Percentiles rank a stretch among this genome's conserved stretches.
Conservation (phyloP, 1,140 invertebrate species). For the Cephus cinctus region DNA sequence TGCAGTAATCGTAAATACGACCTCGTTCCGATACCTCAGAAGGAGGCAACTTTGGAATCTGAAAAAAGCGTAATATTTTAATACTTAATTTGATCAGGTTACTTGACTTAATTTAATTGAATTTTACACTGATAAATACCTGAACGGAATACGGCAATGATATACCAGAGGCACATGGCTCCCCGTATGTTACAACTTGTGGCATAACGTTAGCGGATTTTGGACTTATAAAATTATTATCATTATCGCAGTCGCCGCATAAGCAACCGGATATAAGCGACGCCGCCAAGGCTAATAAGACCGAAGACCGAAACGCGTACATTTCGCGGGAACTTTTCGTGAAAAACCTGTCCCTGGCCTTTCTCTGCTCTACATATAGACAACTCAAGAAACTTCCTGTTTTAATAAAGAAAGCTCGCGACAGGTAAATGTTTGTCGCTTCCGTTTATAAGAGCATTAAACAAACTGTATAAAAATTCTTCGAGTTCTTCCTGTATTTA, state of each 20-base stretch:
- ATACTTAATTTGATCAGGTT: too few relatives aligned
- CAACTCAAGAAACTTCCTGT: neutral
- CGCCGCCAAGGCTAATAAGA: neutral
- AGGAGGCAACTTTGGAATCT: neutral
- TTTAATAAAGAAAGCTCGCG: neutral
- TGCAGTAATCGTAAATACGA: neutral
- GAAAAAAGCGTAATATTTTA: neutral
- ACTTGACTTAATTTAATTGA: too few relatives aligned
- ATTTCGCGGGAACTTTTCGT: neutral
- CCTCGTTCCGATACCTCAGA: neutral
- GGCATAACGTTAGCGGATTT: neutral
- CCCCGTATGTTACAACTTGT: slow-evolving; percentile 2
- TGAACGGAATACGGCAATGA: neutral
- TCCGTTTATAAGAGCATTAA: too few relatives aligned
- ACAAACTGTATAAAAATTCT: too few relatives aligned
- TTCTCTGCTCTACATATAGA: slow-evolving; percentile 3
- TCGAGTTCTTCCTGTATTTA: too few relatives aligned
- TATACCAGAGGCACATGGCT: neutral
- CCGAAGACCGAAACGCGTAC: neutral
- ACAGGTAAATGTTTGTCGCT: neutral
- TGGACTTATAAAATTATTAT: neutral
- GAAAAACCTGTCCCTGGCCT: neutral
- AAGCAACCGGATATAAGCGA: neutral
- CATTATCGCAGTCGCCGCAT: neutral
- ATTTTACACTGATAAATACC: slow-evolving; percentile 2